These are phyloP conservation scores for Mustela nigripes DNA, from an alignment of 2,113 vertebrate species.

Conservation along the genomic window DNA sequence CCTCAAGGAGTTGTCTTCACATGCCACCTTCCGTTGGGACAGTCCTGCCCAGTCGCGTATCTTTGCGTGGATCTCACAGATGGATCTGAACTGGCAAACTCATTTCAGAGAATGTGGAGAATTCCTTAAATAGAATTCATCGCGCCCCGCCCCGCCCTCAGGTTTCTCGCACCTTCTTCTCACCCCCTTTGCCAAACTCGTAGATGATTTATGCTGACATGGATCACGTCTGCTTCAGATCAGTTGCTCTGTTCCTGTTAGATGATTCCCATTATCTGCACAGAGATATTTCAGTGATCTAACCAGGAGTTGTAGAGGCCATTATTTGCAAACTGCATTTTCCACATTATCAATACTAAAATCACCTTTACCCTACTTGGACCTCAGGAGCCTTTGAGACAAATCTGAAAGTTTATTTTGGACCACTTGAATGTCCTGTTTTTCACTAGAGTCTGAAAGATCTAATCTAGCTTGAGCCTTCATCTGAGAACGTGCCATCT, in stretches of 20 bases:
- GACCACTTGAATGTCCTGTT: not conserved
- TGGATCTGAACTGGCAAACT: conserved; percentile 49
- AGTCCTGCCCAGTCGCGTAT: conserved; percentile 59
- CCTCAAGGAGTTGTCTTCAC: conserved; percentile 63
- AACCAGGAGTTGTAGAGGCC: not conserved
- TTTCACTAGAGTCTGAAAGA: not conserved
- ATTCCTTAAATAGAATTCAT: conserved; percentile 65
- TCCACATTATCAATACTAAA: not conserved
- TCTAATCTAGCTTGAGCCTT: not conserved
- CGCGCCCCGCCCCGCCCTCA: not conserved
- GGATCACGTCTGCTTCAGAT: not conserved
- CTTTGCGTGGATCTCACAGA: conserved; percentile 61
- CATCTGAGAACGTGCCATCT: not conserved
- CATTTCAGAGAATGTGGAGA: conserved; percentile 37
- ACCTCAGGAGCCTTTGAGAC: not conserved
- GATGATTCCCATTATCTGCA: not conserved
- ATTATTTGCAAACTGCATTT: not conserved
- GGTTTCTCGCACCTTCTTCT: not conserved
- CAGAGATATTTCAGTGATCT: not conserved
- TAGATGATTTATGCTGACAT: not conserved
- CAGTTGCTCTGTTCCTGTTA: not conserved
- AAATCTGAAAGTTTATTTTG: not conserved
- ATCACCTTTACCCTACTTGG: not conserved
- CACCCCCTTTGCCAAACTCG: not conserved
- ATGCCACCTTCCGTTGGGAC: conserved; percentile 56